Evolutionary conservation across 2,888 invertebrate genomes (phyloP).

Genomic region (Arrhopalites spinosus): DNA sequence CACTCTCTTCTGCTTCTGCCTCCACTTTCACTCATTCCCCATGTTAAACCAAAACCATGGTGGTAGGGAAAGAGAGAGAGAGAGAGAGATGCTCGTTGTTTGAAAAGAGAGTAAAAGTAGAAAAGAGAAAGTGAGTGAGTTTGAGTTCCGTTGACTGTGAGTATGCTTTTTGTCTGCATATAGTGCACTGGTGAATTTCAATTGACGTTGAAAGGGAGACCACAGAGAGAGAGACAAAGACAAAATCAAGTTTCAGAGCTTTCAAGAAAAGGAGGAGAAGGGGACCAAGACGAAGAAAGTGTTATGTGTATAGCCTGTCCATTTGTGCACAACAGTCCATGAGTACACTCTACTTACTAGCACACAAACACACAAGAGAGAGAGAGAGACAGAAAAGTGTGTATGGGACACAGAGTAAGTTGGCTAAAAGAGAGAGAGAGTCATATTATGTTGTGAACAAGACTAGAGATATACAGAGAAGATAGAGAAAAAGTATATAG

Average conservation of each 20-base stretch:
- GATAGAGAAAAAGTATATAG: no score
- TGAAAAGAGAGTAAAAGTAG: neutral
- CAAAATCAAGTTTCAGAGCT: neutral
- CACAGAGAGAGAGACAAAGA: neutral
- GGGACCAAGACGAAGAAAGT: no score
- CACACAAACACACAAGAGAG: neutral
- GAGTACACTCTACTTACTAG: no score
- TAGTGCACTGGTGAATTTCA: constrained; percentile 1
- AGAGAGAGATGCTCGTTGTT: neutral
- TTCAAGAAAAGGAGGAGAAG: no score
- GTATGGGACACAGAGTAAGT: neutral
- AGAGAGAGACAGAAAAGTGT: neutral
- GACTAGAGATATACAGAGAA: no score
- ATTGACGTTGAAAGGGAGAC: neutral
- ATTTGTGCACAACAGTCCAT: no score
- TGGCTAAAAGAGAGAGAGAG: no score
- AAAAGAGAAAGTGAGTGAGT: constrained; percentile 7
- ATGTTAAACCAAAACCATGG: neutral
- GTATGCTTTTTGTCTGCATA: constrained; percentile 3
- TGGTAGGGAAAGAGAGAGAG: no score
- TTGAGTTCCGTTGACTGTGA: constrained; percentile 3
- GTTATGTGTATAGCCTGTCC: no score
- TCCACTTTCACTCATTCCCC: neutral
- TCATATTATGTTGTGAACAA: no score
- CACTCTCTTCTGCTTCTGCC: neutral